These are phyloP conservation scores for Callimico goeldii DNA, from an alignment of 2,797 vertebrate genomes.

Conservation along the genomic window DNA sequence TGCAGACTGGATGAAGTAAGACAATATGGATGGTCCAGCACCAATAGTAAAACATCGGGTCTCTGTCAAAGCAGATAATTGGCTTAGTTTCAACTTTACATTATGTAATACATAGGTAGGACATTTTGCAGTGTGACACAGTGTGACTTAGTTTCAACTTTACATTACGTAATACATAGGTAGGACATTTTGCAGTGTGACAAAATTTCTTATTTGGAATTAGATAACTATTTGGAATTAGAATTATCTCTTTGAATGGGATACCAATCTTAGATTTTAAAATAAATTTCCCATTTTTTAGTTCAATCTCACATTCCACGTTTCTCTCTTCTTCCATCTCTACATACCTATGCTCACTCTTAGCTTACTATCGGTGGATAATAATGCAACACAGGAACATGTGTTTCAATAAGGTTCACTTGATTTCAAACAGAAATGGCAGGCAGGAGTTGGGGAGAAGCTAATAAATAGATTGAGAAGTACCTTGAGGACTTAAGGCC, in stretches of 20 bases:
- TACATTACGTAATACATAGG: not conserved
- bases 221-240: not conserved
- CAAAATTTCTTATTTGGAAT: too few species aligned
- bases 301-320: not conserved
- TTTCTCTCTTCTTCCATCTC: not conserved
- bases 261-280: not conserved
- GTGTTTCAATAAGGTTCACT: not conserved
- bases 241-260: not conserved
- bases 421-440: not conserved
- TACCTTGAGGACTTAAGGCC: not conserved
- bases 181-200: not conserved
- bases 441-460: not conserved
- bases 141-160: not conserved
- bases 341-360: not conserved
- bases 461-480: not conserved
- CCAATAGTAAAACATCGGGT: not conserved
- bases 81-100: not conserved
- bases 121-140: not conserved
- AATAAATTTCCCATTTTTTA: not conserved
- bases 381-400: not conserved
- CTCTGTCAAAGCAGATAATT: not conserved
- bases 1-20: not conserved
- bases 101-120: not conserved
- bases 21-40: not conserved
- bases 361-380: not conserved